Base-by-base conservation (phyloP, 1,140 invertebrate genomes). In the Drosophila miranda region DNA sequence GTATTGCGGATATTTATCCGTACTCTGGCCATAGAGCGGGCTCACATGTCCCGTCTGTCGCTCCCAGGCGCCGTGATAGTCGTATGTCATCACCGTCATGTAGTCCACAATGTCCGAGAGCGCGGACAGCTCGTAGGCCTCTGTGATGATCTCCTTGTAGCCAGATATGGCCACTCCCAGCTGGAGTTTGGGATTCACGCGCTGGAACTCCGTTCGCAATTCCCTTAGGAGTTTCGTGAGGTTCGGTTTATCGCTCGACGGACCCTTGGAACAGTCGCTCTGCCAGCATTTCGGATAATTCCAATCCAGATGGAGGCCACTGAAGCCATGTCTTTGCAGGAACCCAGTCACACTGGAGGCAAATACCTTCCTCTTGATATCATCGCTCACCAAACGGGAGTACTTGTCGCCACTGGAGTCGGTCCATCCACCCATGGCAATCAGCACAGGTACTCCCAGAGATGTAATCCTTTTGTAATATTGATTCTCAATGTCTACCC, bases 241-340 rank as follows among this genome's bases (percentile, higher is more conserved):
- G 79, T 96, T 96, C 0, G 94, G 92, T 83, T 93, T 95, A 79
- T 98, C 97, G 1, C 93, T 93, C 0, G 92, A 92, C 0, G 95
- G 94, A 6, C 96, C 96, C 64, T 95, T 95, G 14, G 94, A 94
- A 87, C 97, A 98, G 80, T 97, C 95, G 78, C 95, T 96, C 74
- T 98, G 96, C 96, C 96, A 97, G 74, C 97, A 98, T 46, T 95
- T 95, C 0, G 97, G 97, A 90, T 97, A 98, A 84, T 97, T 97
- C 97, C 97, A 98, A 72, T 98, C 97, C 3, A 98, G 76, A 67
- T 97, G 96, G 0, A 98, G 88, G 14, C 97, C 97, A 60, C 95
- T 93, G 81, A 98, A 98, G 30, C 94, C 94, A 68, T 96, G 92
- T 54, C 93, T 92, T 11, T 93, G 92, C 6, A 98, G 82, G 76